phyloP scores from a whole-genome alignment of 2,888 invertebrate genomes.

The Erpobdella octoculata region DNA sequence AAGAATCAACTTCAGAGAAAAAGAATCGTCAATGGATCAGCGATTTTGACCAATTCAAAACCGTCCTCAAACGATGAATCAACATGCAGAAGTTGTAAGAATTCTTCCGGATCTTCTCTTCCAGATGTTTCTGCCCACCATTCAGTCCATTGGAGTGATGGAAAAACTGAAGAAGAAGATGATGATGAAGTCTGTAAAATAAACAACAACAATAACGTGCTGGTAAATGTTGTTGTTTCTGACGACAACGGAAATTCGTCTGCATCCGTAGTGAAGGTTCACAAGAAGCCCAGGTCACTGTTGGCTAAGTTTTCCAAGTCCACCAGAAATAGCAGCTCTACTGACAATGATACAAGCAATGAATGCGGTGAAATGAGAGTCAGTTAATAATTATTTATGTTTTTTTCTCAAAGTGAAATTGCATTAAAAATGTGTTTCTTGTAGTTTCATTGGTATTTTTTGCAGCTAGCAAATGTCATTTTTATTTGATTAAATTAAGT shows the following conservation, averaged over 20 bases:
- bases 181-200: not conserved
- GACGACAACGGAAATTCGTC: slow-evolving; percentile 11
- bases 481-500: not conserved
- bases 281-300: too few relatives aligned
- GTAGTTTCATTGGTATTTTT: too few relatives aligned
- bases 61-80: not conserved
- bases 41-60: too few relatives aligned
- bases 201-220: not conserved
- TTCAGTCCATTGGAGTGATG: slow-evolving; percentile 16
- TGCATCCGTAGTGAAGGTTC: not conserved
- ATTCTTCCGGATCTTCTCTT: too few relatives aligned
- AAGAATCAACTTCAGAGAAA: too few relatives aligned
- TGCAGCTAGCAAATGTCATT: not conserved
- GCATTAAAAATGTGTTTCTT: too few relatives aligned
- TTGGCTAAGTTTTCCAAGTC: not conserved
- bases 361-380: not conserved
- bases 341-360: not conserved
- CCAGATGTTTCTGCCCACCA: not conserved
- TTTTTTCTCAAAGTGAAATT: not conserved
- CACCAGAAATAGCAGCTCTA: not conserved
- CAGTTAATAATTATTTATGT: not conserved
- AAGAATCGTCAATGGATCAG: too few relatives aligned
- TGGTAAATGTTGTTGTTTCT: not conserved
- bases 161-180: not conserved
- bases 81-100: too few relatives aligned